phyloP scores from a whole-genome alignment of 1,140 invertebrate species.

The Brachionus calyciflorus region DNA sequence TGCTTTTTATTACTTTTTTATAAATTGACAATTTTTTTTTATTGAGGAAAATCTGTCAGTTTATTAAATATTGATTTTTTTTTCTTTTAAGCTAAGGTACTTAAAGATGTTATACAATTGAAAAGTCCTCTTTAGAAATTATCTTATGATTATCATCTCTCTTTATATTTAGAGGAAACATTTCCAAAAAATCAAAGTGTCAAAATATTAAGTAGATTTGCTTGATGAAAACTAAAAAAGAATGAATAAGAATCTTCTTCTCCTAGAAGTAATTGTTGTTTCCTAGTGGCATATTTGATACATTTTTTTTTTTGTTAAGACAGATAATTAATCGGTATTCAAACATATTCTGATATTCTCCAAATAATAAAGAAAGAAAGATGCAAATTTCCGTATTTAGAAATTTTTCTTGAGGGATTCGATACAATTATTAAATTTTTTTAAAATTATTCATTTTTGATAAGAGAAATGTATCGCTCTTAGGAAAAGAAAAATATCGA shows the following conservation, averaged over 20 bases:
- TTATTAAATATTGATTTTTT: constrained; percentile 34
- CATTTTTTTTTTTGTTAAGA: too few relatives aligned
- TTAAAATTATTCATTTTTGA: constrained; percentile 40
- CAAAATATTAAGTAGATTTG: too few relatives aligned
- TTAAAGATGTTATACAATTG: constrained; percentile 4
- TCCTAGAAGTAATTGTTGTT: too few relatives aligned
- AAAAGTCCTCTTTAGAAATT: neutral
- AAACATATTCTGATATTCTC: neutral
- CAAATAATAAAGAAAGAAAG: too few relatives aligned
- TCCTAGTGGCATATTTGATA: too few relatives aligned
- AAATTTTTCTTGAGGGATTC: constrained; percentile 15
- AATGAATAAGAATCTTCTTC: too few relatives aligned
- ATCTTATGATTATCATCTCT: too few relatives aligned
- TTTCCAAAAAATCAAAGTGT: too few relatives aligned
- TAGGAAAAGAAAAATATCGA: neutral
- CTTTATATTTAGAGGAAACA: too few relatives aligned
- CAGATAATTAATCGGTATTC: constrained; percentile 45
- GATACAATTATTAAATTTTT: constrained; percentile 20
- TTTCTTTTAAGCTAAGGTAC: constrained; percentile 19
- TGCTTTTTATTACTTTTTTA: too few relatives aligned
- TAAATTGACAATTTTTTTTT: too few relatives aligned
- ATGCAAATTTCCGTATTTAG: constrained; percentile 14
- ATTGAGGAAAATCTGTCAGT: neutral
- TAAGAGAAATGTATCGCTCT: constrained; percentile 24
- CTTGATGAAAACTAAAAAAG: too few relatives aligned